Evolutionary conservation across 2,113 vertebrate genomes (phyloP).

Genomic region (Picathartes gymnocephalus): DNA sequence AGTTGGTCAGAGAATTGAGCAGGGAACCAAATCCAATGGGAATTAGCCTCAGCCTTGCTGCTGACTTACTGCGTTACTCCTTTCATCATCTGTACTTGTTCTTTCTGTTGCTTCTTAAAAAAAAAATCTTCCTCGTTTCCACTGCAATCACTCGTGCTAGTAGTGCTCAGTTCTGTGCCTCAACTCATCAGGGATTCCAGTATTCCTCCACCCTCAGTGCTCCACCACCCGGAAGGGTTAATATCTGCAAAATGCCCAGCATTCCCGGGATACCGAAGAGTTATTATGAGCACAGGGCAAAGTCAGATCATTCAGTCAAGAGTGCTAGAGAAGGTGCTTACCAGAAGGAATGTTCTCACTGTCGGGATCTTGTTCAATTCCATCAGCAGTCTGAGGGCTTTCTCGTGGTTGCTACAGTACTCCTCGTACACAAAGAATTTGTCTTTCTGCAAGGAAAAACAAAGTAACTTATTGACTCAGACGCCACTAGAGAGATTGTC

Average conservation of each 20-base stretch:
- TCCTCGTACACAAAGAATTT: slow-evolving; percentile 95
- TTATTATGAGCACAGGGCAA: not conserved
- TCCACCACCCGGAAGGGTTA: not conserved
- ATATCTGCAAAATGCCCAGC: not conserved
- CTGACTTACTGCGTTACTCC: not conserved
- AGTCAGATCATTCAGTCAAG: not conserved
- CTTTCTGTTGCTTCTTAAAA: not conserved
- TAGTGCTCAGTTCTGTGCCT: not conserved
- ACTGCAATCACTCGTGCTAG: not conserved
- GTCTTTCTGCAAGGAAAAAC: slow-evolving; percentile 82
- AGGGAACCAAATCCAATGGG: not conserved
- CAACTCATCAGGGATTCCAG: not conserved
- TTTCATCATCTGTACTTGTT: not conserved
- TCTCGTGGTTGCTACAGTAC: slow-evolving; percentile 99
- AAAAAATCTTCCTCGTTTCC: not conserved
- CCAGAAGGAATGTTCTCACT: slow-evolving; percentile 92
- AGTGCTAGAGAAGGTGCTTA: slow-evolving; percentile 67
- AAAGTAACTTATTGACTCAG: not conserved
- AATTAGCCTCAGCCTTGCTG: not conserved
- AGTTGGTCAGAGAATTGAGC: not conserved
- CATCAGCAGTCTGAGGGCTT: slow-evolving; percentile 92
- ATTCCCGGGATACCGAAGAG: not conserved
- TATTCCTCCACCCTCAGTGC: not conserved
- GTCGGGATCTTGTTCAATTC: slow-evolving; percentile 95
- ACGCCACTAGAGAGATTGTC: not conserved